Evolutionary conservation across 1,140 invertebrate species (phyloP).

Genomic region (Pseudomyrmex concolor): DNA sequence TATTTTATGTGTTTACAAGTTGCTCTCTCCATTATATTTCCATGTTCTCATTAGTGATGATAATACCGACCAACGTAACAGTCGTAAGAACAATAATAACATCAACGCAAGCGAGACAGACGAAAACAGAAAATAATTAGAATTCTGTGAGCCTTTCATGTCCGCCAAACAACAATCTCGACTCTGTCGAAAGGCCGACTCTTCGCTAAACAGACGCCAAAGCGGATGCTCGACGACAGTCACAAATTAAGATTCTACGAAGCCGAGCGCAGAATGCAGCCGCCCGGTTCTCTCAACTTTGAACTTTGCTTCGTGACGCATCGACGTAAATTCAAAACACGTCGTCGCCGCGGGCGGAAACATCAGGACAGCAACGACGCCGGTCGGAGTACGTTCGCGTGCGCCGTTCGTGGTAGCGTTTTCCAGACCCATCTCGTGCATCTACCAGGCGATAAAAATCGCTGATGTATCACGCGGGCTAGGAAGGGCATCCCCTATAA

Average conservation of each 20-base stretch:
- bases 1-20: constrained; percentile 40
- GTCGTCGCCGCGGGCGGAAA: constrained; percentile 66
- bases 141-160: constrained; percentile 41
- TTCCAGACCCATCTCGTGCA: constrained; percentile 60
- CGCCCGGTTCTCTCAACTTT: constrained; percentile 49
- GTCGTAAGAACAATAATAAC: constrained; percentile 7
- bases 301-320: constrained; percentile 67
- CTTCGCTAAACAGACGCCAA: constrained; percentile 10
- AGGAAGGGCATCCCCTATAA: constrained; percentile 65
- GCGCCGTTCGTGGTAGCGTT: constrained; percentile 58
- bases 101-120: constrained; percentile 13
- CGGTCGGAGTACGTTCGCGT: constrained; percentile 57
- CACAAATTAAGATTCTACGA: constrained; percentile 65
- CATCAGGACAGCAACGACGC: constrained; percentile 13
- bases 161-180: constrained; percentile 29
- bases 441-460: constrained; percentile 58
- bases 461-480: constrained; percentile 66
- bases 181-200: constrained; percentile 14
- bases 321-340: constrained; percentile 70
- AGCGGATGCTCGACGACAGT: constrained; percentile 33
- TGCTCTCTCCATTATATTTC: constrained; percentile 28
- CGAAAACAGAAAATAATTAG: constrained; percentile 44
- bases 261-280: constrained; percentile 20
- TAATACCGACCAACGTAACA: constrained; percentile 20
- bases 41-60: constrained; percentile 31